A percentile compares a stretch with the other conserved stretches of the same genome.
Evolutionary conservation across 2,888 invertebrate species (phyloP).

Genomic region (Pyralis farinalis): DNA sequence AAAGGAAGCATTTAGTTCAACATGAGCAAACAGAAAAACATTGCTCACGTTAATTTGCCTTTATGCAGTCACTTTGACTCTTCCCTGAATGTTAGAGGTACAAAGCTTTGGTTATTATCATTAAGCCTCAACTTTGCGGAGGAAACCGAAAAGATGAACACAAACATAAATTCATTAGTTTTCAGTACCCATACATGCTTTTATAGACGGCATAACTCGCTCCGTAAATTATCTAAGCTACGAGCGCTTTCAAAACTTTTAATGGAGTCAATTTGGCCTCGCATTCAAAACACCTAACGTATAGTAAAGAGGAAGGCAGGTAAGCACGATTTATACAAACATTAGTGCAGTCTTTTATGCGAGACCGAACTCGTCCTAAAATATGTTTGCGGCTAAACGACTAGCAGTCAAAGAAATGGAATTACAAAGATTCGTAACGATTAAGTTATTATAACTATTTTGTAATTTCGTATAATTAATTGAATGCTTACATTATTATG

Average conservation of each 20-base stretch:
- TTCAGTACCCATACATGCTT: conserved; percentile 59
- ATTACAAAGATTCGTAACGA: conserved; percentile 17
- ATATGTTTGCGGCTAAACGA: conserved; percentile 29
- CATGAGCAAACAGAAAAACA: background rate
- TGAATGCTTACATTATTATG: conserved; percentile 29
- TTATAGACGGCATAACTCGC: conserved; percentile 70
- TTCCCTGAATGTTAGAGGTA: conserved; percentile 1
- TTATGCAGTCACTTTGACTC: conserved; percentile 1
- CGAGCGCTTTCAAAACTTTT: conserved; percentile 77
- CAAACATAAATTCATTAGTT: conserved; percentile 64
- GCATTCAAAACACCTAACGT: conserved; percentile 72
- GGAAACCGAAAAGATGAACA: conserved; percentile 38
- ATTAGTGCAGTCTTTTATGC: conserved; percentile 50
- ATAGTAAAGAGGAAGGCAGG: conserved; percentile 45
- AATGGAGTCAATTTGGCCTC: conserved; percentile 77
- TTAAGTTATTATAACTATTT: conserved; percentile 17
- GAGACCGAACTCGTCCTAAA: conserved; percentile 35
- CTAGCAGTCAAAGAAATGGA: conserved; percentile 26
- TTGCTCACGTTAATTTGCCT: conserved; percentile 1
- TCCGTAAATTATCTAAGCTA: conserved; percentile 76
- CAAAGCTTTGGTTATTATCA: conserved; percentile 4
- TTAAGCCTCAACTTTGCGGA: conserved; percentile 10
- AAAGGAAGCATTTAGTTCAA: background rate
- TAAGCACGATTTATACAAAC: conserved; percentile 66
- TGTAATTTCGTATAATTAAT: no score